Conservation (phyloP, 2,797 vertebrate species). For the Euphonia xanthogaster region DNA sequence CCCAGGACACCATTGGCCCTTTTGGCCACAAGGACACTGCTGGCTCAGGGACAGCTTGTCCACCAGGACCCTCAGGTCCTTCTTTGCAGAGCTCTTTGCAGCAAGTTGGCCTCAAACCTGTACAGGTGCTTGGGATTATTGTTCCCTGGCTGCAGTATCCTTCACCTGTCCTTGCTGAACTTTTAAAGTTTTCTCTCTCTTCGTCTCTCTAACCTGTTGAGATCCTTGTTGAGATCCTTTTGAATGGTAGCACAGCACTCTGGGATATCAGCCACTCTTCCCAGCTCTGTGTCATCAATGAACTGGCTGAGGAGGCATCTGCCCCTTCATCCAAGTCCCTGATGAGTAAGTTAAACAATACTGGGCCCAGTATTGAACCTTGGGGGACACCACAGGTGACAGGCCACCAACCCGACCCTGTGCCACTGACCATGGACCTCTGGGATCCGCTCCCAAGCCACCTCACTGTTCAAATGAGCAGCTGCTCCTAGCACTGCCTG, state of each 20-base stretch:
- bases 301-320: background rate
- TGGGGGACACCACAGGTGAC: background rate
- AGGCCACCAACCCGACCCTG: rapidly evolving
- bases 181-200: background rate
- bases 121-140: rapidly evolving
- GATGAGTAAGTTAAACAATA: background rate
- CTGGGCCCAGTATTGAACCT: rapidly evolving
- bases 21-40: background rate
- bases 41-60: background rate
- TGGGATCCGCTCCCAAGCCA: background rate
- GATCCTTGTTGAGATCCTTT: rapidly evolving
- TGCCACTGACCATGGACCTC: background rate
- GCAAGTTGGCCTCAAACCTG: rapidly evolving
- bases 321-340: background rate
- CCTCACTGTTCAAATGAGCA: background rate
- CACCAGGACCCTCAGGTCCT: background rate
- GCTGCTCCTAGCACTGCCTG: background rate
- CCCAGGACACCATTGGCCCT: rapidly evolving
- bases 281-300: background rate
- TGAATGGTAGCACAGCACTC: background rate
- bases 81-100: background rate
- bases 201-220: rapidly evolving
- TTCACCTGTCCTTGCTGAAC: background rate
- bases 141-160: background rate
- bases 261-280: background rate